phyloP scores from a whole-genome alignment of 1,140 invertebrate species.

The Dermatophagoides farinae region DNA sequence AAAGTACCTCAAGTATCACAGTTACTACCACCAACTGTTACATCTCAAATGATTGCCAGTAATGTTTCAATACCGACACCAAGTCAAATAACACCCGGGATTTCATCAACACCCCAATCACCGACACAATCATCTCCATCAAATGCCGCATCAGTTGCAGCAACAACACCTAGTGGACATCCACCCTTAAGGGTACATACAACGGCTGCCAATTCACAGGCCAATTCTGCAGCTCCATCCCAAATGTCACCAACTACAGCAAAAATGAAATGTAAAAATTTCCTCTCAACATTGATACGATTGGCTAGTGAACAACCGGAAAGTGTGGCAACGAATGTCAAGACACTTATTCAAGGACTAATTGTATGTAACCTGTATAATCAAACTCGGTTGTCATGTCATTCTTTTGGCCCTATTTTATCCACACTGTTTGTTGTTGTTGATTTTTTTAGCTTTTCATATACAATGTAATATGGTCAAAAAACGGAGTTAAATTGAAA shows the following conservation, averaged over 20 bases:
- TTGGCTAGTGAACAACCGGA: slow-evolving; percentile 82
- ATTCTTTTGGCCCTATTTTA: not conserved
- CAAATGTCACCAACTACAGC: slow-evolving; percentile 50
- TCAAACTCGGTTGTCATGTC: not conserved
- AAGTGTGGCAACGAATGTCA: slow-evolving; percentile 74
- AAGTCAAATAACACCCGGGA: not conserved
- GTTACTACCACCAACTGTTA: not conserved
- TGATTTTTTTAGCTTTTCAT: not conserved
- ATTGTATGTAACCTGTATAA: slow-evolving; percentile 34
- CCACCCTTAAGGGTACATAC: slow-evolving; percentile 17
- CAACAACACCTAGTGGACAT: not conserved
- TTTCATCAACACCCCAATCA: slow-evolving; percentile 19
- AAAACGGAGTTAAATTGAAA: too few species aligned
- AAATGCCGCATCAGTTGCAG: slow-evolving; percentile 21
- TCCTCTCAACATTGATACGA: slow-evolving; percentile 83
- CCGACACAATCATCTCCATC: slow-evolving; percentile 14
- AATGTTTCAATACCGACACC: slow-evolving; percentile 17
- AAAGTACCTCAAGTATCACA: not conserved
- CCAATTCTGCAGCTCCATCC: slow-evolving; percentile 14
- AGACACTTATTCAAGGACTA: slow-evolving; percentile 82
- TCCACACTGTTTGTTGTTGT: not conserved
- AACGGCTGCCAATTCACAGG: slow-evolving; percentile 16
- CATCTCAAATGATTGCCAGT: not conserved
- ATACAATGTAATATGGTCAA: too few species aligned
- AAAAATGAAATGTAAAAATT: slow-evolving; percentile 95